Evolutionary conservation across 2,113 vertebrate species (phyloP), one percentile per base, ranked within the genome.

Genomic region (Zosterops borbonicus): DNA sequence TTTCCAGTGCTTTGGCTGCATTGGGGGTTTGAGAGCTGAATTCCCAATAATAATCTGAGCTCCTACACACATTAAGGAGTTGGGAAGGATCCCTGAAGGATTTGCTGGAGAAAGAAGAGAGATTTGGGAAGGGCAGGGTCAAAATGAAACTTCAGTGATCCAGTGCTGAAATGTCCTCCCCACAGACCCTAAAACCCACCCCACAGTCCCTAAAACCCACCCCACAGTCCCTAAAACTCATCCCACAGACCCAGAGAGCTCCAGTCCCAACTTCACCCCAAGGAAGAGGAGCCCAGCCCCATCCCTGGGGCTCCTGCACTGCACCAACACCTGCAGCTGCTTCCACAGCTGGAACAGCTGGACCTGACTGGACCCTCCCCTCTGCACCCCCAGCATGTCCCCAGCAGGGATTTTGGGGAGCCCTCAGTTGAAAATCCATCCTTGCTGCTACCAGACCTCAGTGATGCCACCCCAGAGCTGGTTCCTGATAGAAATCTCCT

Each of bases 221-320:
- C 18, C 15, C 3, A 6, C 0, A 8, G 18, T 39, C 10, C 52
- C 60, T 29, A 84, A 91, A 82, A 4, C 9, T 33, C 31, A 35
- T 3, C 15, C 14, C 3, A 6, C 0, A 8, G 18, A 31, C 1
- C 5, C 42, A 55, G 11, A 27, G 21, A 29, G 22, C n/a, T 77
- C 18, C 59, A 31, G 2, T 20, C 47, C 63, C 58, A 67, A 2
- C 4, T 18, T 14, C 24, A 62, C 5, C 37, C 60, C 64, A 9
- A 47, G 41, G 29, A 29, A 33, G 78, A 77, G 42, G 37, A 93
- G 35, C 39, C 5, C 42, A 70, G 2, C 39, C 35, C 16, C 80
- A 47, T 9, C 33, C 33, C 78, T 33, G 35, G 1, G 17, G 23
- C 12, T 60, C 64, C 60, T 35, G 59, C 53, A 19, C 46, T 41